Conservation (phyloP, 2,113 vertebrate genomes). For the Callochromis pleurospilus region DNA sequence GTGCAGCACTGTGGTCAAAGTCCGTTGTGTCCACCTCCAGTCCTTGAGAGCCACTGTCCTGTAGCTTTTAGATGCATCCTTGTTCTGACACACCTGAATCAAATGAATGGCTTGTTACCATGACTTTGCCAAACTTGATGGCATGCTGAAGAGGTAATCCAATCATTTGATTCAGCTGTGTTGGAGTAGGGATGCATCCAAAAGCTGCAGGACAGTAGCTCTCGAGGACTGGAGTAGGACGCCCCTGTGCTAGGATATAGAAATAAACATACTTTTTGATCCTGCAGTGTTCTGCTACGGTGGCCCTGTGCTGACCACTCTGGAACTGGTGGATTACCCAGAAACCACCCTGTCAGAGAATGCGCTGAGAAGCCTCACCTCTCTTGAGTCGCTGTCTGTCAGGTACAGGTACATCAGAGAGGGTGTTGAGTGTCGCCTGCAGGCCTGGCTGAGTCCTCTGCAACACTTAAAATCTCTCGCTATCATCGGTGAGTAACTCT, state of each 20-base stretch:
- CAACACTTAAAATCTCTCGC: constrained; percentile 27
- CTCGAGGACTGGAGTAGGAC: not conserved
- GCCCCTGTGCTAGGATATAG: not conserved
- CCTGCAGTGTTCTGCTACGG: not conserved
- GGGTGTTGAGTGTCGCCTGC: constrained; percentile 44
- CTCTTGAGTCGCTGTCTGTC: constrained; percentile 31
- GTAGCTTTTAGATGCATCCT: not conserved
- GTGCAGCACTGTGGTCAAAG: not conserved
- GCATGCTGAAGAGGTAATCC: not conserved
- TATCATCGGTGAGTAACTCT: constrained; percentile 40
- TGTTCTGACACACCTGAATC: not conserved
- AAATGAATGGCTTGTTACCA: not conserved
- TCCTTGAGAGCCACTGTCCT: not conserved
- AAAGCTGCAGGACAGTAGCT: not conserved
- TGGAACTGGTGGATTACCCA: constrained; percentile 62
- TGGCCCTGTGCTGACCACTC: constrained; percentile 24
- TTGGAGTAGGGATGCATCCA: not conserved
- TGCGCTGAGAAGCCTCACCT: constrained; percentile 35
- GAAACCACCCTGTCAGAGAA: constrained; percentile 43
- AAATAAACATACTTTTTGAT: not conserved
- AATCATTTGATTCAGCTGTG: not conserved
- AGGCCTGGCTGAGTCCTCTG: constrained; percentile 50
- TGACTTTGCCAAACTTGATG: not conserved
- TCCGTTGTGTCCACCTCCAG: not conserved
- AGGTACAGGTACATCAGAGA: constrained; percentile 57